Evolutionary conservation across 2,888 invertebrate species (phyloP), one percentile per base, ranked within the genome.

Genomic region (Apodemia mormo): DNA sequence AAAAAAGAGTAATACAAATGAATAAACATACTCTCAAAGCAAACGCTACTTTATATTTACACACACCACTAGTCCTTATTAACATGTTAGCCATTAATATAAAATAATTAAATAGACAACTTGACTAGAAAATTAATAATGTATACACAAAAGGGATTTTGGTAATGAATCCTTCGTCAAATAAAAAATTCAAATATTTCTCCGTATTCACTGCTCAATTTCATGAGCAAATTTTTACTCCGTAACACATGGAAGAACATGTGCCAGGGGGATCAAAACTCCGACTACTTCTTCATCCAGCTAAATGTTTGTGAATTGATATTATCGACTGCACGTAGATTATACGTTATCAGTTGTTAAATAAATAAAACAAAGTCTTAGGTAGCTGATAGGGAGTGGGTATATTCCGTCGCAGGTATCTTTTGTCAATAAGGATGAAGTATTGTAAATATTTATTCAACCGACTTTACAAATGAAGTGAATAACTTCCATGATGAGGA

Each of bases 171-270:
- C 76, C 75, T 81, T 82, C 78, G 88, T 91, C 90, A 91, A 92
- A 91, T 90, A 71, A 88, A 90, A 73, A 90, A 90, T 74, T 90
- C 86, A 73, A 84, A 90, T 78, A 88, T 82, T 83, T 90, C 82
- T 80, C 84, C 83, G 83, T 84, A 82, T 77, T 82, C 82, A 81
- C 86, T 84, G 83, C 84, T 81, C 71, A 85, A 81, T 76, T 79
- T 81, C 89, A 90, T 88, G 83, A 80, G 85, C 72, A 71, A 70
- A 61, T 67, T 49, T 49, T 49, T 66, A 67, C 66, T 69, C n/a
- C 37, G 66, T 65, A 72, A 73, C 70, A 74, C 75, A 78, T 69
- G 54, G 49, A 71, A 71, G 70, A 66, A 80, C 80, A 83, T 79
- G 29, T 58, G 58, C 58, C 58, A 58, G 30, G 30, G 30, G 29